Conservation (phyloP, 2,888 invertebrate species). For the Drepanosiphum platanoidis region DNA sequence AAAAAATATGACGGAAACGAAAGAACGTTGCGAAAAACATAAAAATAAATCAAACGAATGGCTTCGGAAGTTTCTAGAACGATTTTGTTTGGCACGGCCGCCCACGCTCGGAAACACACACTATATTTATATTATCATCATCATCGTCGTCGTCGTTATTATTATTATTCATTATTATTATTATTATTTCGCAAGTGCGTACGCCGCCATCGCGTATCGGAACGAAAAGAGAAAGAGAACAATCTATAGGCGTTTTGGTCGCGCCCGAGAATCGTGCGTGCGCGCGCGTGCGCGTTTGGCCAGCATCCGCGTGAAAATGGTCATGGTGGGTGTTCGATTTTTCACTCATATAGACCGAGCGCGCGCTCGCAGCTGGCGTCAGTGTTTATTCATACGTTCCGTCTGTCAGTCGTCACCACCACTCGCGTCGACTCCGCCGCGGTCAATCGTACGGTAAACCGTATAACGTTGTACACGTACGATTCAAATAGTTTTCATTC, state of each 20-base stretch:
- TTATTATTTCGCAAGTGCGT: too few species aligned
- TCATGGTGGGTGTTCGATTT: slow-evolving; percentile 60
- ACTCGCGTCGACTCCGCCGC: not conserved
- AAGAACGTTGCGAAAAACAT: not conserved
- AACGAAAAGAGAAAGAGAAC: slow-evolving; percentile 9
- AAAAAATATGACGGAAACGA: too few species aligned
- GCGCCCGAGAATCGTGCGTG: slow-evolving; percentile 12
- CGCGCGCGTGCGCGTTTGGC: slow-evolving; percentile 26
- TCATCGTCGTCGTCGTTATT: too few species aligned
- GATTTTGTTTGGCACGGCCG: not conserved
- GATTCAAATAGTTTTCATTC: not conserved
- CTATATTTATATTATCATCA: too few species aligned
- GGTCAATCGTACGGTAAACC: too few species aligned
- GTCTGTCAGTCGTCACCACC: not conserved
- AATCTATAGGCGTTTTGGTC: slow-evolving; percentile 8
- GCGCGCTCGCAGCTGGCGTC: slow-evolving; percentile 9
- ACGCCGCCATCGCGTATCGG: too few species aligned
- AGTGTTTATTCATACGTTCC: slow-evolving; percentile 32
- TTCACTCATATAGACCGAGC: slow-evolving; percentile 48
- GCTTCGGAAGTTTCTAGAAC: slow-evolving; percentile 46
- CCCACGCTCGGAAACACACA: not conserved
- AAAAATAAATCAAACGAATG: not conserved
- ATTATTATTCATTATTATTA: too few species aligned
- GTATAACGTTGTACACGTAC: not conserved
- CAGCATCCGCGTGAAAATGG: slow-evolving; percentile 57